Evolutionary conservation across 2,113 vertebrate genomes (phyloP), one percentile per base, ranked within the genome.

Genomic region (Sprattus sprattus): DNA sequence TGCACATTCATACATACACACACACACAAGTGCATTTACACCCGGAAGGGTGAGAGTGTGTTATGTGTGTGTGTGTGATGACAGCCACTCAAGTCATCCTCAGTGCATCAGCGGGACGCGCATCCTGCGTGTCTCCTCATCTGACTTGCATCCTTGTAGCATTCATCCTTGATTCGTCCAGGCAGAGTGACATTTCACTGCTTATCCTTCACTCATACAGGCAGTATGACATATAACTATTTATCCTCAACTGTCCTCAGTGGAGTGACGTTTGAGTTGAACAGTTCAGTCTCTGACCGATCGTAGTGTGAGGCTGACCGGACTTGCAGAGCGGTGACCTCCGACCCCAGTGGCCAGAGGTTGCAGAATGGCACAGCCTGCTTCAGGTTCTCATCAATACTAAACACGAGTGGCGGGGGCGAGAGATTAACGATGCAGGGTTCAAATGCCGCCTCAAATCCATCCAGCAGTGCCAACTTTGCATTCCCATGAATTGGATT

Each of bases 391-490:
- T 44, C 71, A 78, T 78, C 71, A 32, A 78, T 78, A 39, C 71
- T 32, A 78, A 78, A 32, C 71, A 78, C 9, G 71, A 28, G 71
- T 78, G 71, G 10, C 71, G 4, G 50, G 50, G 6, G 18, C 18
- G 71, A 10, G 11, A 44, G 71, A 78, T 78, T 78, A 15, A 44
- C 71, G 71, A 39, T 15, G 71, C 71, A 32, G 71, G 71, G 71
- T 78, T 78, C 71, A 78, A 78, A 78, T 13, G 10, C 64, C 7
- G 71, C 39, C 25, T 78, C 71, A 78, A 78, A 78, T 78, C 71
- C 32, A 78, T 78, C 71, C 25, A 28, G 28, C 32, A 78, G 71
- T 78, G 71, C 15, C 71, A 78, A 78, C 71, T 78, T 78, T 39
- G 71, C 25, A 78, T 78, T 78, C 71, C 25, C 28, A 15, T 2